Percentiles rank a stretch among this genome's conserved stretches.
These are phyloP conservation scores for Zootoca vivipara DNA, from an alignment of 2,113 vertebrate species.

Conservation along the genomic window DNA sequence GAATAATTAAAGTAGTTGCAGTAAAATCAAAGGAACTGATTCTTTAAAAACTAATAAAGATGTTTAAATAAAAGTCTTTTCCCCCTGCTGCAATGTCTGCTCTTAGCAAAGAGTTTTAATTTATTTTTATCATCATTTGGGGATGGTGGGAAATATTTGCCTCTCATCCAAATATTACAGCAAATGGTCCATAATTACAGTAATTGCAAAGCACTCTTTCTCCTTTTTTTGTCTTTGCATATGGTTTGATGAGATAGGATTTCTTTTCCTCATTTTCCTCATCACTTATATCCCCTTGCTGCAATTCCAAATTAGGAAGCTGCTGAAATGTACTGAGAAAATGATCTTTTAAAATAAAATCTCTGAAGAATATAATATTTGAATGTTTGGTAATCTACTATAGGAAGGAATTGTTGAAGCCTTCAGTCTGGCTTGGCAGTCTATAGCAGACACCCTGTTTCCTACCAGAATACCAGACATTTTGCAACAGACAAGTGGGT, in stretches of 20 bases:
- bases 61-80: slow-evolving; percentile 2
- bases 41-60: not conserved
- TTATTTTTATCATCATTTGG: slow-evolving; percentile 59
- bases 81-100: slow-evolving; percentile 11
- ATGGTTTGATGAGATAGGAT: slow-evolving; percentile 36
- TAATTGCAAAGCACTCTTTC: slow-evolving; percentile 47
- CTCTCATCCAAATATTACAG: slow-evolving; percentile 43
- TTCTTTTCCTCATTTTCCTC: slow-evolving; percentile 52
- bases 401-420: too few relatives aligned
- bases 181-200: slow-evolving; percentile 50
- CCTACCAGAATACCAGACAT: too few relatives aligned
- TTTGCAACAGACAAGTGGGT: too few relatives aligned
- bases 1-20: not conserved
- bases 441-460: too few relatives aligned
- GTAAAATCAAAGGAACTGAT: not conserved
- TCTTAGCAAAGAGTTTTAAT: slow-evolving; percentile 29
- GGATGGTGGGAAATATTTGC: slow-evolving; percentile 24
- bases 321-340: slow-evolving; percentile 67
- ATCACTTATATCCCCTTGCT: slow-evolving; percentile 53
- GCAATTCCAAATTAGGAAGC: slow-evolving; percentile 60
- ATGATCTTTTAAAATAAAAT: slow-evolving; percentile 13
- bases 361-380: slow-evolving; percentile 23
- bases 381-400: too few relatives aligned
- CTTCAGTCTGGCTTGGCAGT: too few relatives aligned
- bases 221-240: slow-evolving; percentile 16